Conservation (phyloP, 1,140 invertebrate genomes). For the Anagrus nilaparvatae region DNA sequence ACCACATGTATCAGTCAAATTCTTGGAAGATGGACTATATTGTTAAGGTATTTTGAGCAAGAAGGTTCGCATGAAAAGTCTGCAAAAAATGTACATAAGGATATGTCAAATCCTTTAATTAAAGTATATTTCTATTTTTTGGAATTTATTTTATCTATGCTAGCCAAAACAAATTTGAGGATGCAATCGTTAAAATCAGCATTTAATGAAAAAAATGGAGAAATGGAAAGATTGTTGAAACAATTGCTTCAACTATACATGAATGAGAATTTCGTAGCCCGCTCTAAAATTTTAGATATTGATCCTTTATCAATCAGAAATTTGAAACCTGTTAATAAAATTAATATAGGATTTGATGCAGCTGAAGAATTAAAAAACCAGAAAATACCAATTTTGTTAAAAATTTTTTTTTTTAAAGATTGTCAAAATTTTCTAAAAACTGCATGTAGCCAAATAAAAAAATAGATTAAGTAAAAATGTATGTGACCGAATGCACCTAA, state of each 20-base stretch:
- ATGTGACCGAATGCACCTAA: background rate
- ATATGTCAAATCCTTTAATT: background rate
- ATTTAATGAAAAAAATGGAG: background rate
- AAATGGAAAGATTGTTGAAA: background rate
- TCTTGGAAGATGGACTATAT: background rate
- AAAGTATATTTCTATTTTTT: background rate
- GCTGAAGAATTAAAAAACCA: background rate
- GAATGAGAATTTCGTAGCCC: background rate
- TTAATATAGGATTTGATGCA: background rate
- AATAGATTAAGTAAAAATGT: background rate
- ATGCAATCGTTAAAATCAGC: background rate
- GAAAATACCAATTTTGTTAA: background rate
- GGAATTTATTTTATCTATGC: background rate
- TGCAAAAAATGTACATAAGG: background rate
- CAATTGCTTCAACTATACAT: background rate
- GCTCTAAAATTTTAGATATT: background rate
- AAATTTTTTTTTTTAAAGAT: background rate
- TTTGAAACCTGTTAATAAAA: background rate
- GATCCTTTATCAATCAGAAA: background rate
- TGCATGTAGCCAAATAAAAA: background rate
- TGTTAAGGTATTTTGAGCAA: background rate
- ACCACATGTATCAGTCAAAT: background rate
- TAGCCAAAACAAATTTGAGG: background rate
- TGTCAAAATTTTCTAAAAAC: background rate
- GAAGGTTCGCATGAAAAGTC: background rate